A percentile compares a stretch with the other conserved stretches of the same genome.
phyloP scores from a whole-genome alignment of 64 coral and sea anemone genomes.

The Pocillopora verrucosa region DNA sequence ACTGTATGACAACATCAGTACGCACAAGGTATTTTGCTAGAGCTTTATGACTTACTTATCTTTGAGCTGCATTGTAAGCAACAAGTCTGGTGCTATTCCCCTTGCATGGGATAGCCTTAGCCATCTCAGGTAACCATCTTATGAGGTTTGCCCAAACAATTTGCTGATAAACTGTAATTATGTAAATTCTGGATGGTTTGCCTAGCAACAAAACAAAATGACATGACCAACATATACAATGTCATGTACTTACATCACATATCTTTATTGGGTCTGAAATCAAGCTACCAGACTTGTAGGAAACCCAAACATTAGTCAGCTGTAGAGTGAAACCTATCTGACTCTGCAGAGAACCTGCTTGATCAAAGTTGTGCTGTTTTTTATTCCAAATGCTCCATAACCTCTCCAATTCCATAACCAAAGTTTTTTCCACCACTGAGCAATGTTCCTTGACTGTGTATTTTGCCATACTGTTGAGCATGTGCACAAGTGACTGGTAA shows the following conservation, averaged over 20 bases:
- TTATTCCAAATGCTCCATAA: slow-evolving; percentile 27
- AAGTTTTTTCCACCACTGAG: slow-evolving; percentile 54
- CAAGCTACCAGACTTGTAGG: slow-evolving; percentile 52
- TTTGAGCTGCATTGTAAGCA: too few relatives aligned
- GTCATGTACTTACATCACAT: slow-evolving; percentile 37
- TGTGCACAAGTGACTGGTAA: slow-evolving; percentile 56
- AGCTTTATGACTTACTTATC: too few relatives aligned
- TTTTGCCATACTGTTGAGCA: slow-evolving; percentile 68
- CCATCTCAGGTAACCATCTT: too few relatives aligned
- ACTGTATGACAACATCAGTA: too few relatives aligned
- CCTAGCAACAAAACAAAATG: too few relatives aligned
- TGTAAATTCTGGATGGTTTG: too few relatives aligned
- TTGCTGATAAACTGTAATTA: too few relatives aligned
- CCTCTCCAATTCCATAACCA: slow-evolving; percentile 59
- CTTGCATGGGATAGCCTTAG: too few relatives aligned
- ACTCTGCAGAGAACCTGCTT: slow-evolving; percentile 21
- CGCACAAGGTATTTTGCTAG: too few relatives aligned
- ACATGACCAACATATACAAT: not conserved
- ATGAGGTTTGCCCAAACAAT: too few relatives aligned
- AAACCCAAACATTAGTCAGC: slow-evolving; percentile 62
- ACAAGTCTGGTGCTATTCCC: too few relatives aligned
- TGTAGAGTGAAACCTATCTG: slow-evolving; percentile 54
- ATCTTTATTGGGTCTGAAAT: slow-evolving; percentile 59
- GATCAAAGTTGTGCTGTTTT: not conserved
- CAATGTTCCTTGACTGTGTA: slow-evolving; percentile 69